Conservation (phyloP, 1,140 invertebrate species). For the Drosophila jambulina region DNA sequence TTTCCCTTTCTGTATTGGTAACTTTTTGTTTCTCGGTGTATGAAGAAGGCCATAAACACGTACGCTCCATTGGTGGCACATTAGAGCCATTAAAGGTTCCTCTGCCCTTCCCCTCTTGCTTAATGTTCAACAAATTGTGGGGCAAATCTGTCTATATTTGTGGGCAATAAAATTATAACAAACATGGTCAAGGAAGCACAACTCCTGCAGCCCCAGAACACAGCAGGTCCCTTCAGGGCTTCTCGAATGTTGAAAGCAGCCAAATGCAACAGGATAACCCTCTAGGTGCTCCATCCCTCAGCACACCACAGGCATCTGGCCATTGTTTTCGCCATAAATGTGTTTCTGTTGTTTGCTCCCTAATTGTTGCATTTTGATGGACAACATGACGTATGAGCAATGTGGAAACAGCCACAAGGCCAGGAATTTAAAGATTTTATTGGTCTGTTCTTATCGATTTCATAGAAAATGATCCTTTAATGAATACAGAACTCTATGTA, state of each 20-base stretch:
- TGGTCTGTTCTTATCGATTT: background rate
- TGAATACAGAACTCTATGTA: background rate
- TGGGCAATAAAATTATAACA: constrained; percentile 54
- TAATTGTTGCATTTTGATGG: constrained; percentile 24
- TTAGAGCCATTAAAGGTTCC: constrained; percentile 45
- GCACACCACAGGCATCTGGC: constrained; percentile 14
- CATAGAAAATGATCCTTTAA: no score
- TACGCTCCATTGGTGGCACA: constrained; percentile 63
- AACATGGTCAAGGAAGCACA: constrained; percentile 28
- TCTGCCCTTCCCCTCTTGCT: background rate
- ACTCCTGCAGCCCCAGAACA: constrained; percentile 33
- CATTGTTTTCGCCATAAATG: constrained; percentile 29
- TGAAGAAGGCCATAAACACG: constrained; percentile 53
- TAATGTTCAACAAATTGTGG: constrained; percentile 58
- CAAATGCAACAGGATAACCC: constrained; percentile 43
- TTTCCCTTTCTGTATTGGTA: background rate
- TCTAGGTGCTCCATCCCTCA: background rate
- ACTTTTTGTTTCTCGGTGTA: background rate
- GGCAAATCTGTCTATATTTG: constrained; percentile 26
- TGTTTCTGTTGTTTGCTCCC: constrained; percentile 31
- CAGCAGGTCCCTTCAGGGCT: constrained; percentile 25
- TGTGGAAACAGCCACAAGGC: background rate
- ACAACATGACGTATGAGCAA: constrained; percentile 5
- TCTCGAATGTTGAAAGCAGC: constrained; percentile 1
- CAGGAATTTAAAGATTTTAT: background rate